Percentiles rank a stretch among this genome's conserved stretches.
Conservation (phyloP, 2,888 invertebrate species). For the Heliconius charithonia region DNA sequence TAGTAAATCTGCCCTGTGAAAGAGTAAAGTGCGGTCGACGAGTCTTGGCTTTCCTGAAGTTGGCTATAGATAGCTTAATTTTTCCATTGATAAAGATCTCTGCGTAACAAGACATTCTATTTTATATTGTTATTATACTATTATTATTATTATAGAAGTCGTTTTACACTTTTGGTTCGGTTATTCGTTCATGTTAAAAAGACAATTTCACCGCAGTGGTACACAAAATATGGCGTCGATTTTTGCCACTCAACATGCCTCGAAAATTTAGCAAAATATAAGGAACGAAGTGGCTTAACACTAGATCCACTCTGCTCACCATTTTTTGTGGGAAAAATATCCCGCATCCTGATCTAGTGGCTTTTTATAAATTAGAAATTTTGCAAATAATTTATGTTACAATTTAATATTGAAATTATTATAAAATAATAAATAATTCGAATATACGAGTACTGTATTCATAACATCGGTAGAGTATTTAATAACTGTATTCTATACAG, state of each 20-base stretch:
- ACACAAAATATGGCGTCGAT: background rate
- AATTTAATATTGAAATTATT: background rate
- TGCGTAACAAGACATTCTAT: background rate
- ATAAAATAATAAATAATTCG: background rate
- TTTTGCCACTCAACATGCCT: background rate
- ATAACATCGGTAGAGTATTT: background rate
- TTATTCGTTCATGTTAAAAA: background rate
- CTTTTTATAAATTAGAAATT: too few relatives aligned
- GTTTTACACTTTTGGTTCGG: background rate
- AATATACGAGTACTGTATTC: background rate
- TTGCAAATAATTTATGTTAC: too few relatives aligned
- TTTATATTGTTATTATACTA: background rate
- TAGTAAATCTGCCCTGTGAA: too few relatives aligned
- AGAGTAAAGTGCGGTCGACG: too few relatives aligned
- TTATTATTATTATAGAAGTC: background rate
- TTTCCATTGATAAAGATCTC: too few relatives aligned
- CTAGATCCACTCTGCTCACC: background rate
- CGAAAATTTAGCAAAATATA: background rate
- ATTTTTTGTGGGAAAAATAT: background rate
- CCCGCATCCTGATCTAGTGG: background rate
- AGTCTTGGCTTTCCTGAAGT: too few relatives aligned
- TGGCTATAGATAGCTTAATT: too few relatives aligned
- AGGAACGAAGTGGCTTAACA: background rate
- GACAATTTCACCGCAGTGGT: too few relatives aligned
- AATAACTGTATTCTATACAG: slow-evolving; percentile 4